These are phyloP conservation scores for Metopia argyrocephala DNA, from an alignment of 2,888 invertebrate genomes.

Conservation along the genomic window DNA sequence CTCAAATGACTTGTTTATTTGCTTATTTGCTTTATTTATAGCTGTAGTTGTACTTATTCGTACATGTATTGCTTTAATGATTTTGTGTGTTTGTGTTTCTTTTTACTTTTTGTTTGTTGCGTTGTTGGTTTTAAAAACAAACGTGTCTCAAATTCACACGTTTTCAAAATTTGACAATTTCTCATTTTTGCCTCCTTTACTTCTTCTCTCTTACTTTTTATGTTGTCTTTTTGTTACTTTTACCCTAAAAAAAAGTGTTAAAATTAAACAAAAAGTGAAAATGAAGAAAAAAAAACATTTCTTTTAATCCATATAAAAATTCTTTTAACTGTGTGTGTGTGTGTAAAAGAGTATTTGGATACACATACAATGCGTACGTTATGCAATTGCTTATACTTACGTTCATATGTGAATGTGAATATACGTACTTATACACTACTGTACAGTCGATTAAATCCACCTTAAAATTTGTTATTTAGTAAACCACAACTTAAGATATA, in stretches of 20 bases:
- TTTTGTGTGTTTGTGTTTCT: too few relatives aligned
- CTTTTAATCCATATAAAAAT: constrained; percentile 30
- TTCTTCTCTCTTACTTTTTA: neutral
- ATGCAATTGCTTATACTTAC: neutral
- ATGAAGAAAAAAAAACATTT: constrained; percentile 23
- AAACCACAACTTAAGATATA: too few relatives aligned
- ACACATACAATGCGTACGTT: neutral
- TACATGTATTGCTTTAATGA: too few relatives aligned
- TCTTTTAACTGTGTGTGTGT: neutral
- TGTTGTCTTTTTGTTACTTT: neutral
- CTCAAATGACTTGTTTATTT: constrained; percentile 39
- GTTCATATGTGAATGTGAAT: neutral
- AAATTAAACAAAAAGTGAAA: neutral
- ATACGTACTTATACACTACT: neutral
- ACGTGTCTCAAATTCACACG: constrained; percentile 43
- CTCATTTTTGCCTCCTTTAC: neutral
- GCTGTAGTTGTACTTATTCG: neutral
- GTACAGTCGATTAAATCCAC: too few relatives aligned
- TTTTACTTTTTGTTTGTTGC: too few relatives aligned
- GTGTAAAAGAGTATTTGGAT: neutral
- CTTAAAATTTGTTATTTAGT: neutral
- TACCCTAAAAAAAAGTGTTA: neutral
- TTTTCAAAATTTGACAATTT: constrained; percentile 27
- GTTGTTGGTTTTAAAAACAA: constrained; percentile 18
- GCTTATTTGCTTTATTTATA: constrained; percentile 3